Evolutionary conservation across 2,888 invertebrate genomes (phyloP).

Genomic region (Anodontia alba): DNA sequence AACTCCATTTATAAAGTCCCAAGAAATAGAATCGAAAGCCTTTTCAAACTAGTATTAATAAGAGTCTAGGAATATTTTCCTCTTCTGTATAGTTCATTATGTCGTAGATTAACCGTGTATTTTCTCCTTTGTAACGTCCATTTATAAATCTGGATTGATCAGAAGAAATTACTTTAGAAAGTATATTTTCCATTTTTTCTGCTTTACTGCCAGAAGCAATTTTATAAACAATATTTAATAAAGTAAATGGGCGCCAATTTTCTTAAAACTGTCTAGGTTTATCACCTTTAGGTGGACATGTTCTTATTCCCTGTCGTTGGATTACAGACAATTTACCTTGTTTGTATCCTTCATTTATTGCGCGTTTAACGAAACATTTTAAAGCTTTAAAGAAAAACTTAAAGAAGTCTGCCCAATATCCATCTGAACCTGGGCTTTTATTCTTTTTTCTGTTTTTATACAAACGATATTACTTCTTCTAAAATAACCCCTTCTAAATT

Average conservation of each 20-base stretch:
- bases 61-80: not conserved
- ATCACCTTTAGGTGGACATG: conserved; percentile 6
- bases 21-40: conserved; percentile 29
- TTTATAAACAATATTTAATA: conserved; percentile 17
- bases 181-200: conserved; percentile 5
- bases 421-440: not conserved
- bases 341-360: not conserved
- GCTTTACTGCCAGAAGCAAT: conserved; percentile 18
- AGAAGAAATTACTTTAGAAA: not conserved
- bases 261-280: conserved; percentile 22
- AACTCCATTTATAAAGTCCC: too few relatives aligned
- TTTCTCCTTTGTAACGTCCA: conserved; percentile 7
- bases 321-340: not conserved
- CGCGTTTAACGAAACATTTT: not conserved
- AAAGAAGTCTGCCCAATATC: not conserved
- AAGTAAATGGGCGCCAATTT: conserved; percentile 28
- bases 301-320: not conserved
- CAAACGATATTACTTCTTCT: not conserved
- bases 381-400: not conserved
- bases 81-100: not conserved
- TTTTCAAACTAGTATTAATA: conserved; percentile 33
- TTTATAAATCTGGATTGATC: conserved; percentile 10
- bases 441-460: not conserved
- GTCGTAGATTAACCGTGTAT: conserved; percentile 12
- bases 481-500: too few relatives aligned